Evolutionary conservation across 2,113 vertebrate genomes (phyloP).

Genomic region (Eira barbara): DNA sequence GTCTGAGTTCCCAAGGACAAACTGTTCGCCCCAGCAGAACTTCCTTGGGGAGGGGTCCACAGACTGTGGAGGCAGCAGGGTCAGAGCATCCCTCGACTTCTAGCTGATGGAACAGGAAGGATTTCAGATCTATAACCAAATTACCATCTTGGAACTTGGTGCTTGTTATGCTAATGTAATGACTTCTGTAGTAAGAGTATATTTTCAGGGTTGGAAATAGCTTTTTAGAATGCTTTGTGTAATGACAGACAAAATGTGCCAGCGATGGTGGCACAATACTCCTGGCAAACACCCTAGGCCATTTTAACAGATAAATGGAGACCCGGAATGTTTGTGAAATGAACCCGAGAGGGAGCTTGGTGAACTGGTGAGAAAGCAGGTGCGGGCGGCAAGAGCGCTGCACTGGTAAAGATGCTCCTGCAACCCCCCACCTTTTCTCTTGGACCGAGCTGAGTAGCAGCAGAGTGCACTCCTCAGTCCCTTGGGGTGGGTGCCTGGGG

Average conservation of each 20-base stretch:
- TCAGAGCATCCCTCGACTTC: background rate
- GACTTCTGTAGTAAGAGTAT: constrained; percentile 80
- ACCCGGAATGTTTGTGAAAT: constrained; percentile 63
- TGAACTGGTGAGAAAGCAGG: background rate
- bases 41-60: background rate
- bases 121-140: constrained; percentile 80
- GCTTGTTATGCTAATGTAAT: constrained; percentile 81
- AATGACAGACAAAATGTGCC: constrained; percentile 80
- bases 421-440: background rate
- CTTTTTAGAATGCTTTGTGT: constrained; percentile 81
- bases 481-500: background rate
- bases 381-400: background rate
- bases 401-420: background rate
- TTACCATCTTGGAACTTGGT: constrained; percentile 78
- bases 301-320: constrained; percentile 69
- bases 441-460: background rate
- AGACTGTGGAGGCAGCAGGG: background rate
- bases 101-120: constrained; percentile 54
- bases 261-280: constrained; percentile 76
- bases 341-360: background rate
- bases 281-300: constrained; percentile 70
- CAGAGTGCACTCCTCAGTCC: background rate
- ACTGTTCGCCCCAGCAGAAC: background rate
- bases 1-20: background rate
- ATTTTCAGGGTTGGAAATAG: constrained; percentile 83